Base-by-base conservation (phyloP, 2,888 invertebrate species). In the Trimorus sp. region DNA sequence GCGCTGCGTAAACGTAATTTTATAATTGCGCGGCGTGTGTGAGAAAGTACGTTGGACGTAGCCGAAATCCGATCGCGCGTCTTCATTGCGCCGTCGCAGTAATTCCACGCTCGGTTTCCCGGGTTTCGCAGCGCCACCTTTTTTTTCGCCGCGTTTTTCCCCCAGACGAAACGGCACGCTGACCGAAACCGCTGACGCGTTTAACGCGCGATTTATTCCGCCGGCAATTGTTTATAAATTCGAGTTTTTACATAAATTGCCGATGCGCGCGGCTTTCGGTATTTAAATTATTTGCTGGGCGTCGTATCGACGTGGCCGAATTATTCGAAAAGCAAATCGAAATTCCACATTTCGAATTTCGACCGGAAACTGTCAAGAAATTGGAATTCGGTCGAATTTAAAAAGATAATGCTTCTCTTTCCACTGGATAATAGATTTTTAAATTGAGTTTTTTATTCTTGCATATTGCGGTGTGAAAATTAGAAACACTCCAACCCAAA, bases 1-100 rank as follows among this genome's bases (percentile, higher is more conserved):
- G 51, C 51, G 42, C 75, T 74, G 58, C 56, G 53, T 68, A 62
- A 56, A 76, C 69, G 69, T 76, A 76, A 69, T 76, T 76, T 63
- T 49, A 69, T 69, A 69, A 76, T 76, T 76, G 62, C 45, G 7
- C 56, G 38, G 3, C 53, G 60, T 66, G 60, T 66, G 69, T 68
- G 68, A 76, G 69, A 76, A 76, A 76, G 54, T 37, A 42, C 40
- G 58, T 16, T 59, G 45, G 56, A 26, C 26, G 26, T 4, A 26
- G 26, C 26, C 26, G 26, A 26, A 26, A 26, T 26, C 26, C 26
- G 26, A 26, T 26, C 26, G 38, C 60, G 62, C 48, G 54, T 75
- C 75, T 75, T 75, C 53, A 45, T 26, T 26, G 26, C 26, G 60
- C 14, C 53, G 53, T 66, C 74, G 42, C 68, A n/a, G 60, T 68